Evolutionary conservation across 2,113 vertebrate species (phyloP).

Genomic region (Ceratotherium simum): DNA sequence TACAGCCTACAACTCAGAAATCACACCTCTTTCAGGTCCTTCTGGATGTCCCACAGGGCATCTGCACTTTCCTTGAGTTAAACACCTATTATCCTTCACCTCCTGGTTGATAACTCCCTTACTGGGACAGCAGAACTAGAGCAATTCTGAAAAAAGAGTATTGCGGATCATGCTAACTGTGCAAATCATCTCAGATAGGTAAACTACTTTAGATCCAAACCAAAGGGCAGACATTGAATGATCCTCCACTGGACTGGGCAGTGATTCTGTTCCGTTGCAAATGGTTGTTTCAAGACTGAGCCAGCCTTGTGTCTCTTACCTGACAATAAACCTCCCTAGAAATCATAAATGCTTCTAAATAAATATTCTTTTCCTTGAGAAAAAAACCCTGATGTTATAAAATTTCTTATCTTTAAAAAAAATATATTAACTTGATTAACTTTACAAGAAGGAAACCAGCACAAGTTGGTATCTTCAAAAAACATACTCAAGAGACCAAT

Average conservation of each 20-base stretch:
- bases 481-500: not conserved
- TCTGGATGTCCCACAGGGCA: conserved; percentile 95
- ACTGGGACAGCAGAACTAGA: not conserved
- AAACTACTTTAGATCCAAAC: conserved; percentile 13
- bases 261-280: not conserved
- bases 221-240: conserved; percentile 9
- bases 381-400: not conserved
- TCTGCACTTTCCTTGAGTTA: conserved; percentile 93
- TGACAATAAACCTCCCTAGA: not conserved
- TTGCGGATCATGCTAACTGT: not conserved
- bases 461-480: not conserved
- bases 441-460: not conserved
- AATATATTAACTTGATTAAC: not conserved
- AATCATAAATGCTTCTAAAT: not conserved
- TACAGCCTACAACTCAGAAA: not conserved
- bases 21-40: conserved; percentile 94
- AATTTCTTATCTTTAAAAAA: conserved; percentile 29
- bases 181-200: not conserved
- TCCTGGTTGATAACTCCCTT: conserved; percentile 92
- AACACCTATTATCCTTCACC: conserved; percentile 89
- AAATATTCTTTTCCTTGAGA: not conserved
- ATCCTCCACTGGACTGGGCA: not conserved
- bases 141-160: not conserved
- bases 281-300: not conserved
- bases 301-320: not conserved